These are phyloP conservation scores for Acrobasis repandana DNA, from an alignment of 2,888 invertebrate genomes.

Conservation along the genomic window DNA sequence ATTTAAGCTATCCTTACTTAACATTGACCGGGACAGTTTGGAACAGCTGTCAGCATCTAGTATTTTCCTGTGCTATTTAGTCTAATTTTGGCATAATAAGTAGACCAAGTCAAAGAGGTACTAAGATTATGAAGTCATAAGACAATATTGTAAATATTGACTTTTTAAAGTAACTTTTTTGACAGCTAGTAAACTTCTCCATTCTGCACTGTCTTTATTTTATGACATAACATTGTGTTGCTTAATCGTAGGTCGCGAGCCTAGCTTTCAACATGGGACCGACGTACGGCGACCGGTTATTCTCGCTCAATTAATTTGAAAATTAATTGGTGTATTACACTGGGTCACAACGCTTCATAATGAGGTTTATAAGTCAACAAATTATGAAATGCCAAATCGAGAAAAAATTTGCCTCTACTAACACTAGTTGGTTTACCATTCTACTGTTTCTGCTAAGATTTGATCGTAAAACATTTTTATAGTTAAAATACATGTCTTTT, in stretches of 20 bases:
- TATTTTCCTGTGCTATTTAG: no score
- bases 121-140: no score
- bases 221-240: slow-evolving; percentile 58
- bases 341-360: slow-evolving; percentile 54
- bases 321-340: slow-evolving; percentile 69
- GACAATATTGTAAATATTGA: background rate
- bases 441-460: no score
- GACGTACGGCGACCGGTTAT: slow-evolving; percentile 66
- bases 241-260: slow-evolving; percentile 70
- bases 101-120: no score
- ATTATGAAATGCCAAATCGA: slow-evolving; percentile 53
- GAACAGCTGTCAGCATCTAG: no score
- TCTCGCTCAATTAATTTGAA: slow-evolving; percentile 71
- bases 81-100: no score
- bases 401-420: slow-evolving; percentile 15
- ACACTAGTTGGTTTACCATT: no score
- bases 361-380: slow-evolving; percentile 58
- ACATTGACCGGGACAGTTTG: no score
- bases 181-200: no score
- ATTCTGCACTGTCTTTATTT: background rate
- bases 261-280: slow-evolving; percentile 69
- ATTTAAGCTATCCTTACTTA: no score
- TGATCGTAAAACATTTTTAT: no score
- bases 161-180: background rate
- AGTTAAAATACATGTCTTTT: no score